A percentile compares a stretch with the other conserved stretches of the same genome.
These are phyloP conservation scores for Poecilus cupreus DNA, from an alignment of 2,888 invertebrate genomes.

Conservation along the genomic window DNA sequence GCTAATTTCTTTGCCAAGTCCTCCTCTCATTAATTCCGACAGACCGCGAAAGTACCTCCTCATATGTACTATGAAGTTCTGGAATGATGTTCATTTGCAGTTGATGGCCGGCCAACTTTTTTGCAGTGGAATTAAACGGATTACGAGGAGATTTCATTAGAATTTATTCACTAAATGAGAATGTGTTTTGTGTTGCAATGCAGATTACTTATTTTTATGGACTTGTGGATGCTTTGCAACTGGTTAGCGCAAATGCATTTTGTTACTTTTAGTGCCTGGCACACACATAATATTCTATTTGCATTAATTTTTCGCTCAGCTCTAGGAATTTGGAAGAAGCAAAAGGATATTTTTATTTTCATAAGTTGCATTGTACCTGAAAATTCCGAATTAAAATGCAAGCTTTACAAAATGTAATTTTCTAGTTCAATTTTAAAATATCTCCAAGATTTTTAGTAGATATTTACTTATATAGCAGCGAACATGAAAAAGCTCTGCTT, in stretches of 20 bases:
- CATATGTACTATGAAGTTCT: conserved; percentile 21
- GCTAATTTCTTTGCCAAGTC: conserved; percentile 35
- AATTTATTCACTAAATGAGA: conserved; percentile 26
- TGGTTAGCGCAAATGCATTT: background rate
- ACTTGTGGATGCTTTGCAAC: conserved; percentile 15
- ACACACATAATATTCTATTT: too few relatives aligned
- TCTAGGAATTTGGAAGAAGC: too few relatives aligned
- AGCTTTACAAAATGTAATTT: background rate
- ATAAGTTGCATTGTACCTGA: background rate
- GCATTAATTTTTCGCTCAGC: too few relatives aligned
- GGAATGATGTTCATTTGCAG: conserved; percentile 31
- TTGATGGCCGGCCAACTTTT: background rate
- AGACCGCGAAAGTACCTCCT: background rate
- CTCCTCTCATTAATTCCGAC: background rate
- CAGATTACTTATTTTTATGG: conserved; percentile 30
- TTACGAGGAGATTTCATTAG: conserved; percentile 32
- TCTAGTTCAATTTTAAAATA: conserved; percentile 14
- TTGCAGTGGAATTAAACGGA: conserved; percentile 27
- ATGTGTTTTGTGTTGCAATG: conserved; percentile 15
- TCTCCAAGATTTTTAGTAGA: background rate
- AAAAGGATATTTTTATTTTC: too few relatives aligned
- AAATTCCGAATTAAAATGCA: background rate
- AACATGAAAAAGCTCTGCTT: background rate
- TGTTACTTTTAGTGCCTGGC: background rate
- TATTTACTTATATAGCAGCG: background rate